Evolutionary conservation across 2,888 invertebrate species (phyloP).

Genomic region (Pyrrhia umbra): DNA sequence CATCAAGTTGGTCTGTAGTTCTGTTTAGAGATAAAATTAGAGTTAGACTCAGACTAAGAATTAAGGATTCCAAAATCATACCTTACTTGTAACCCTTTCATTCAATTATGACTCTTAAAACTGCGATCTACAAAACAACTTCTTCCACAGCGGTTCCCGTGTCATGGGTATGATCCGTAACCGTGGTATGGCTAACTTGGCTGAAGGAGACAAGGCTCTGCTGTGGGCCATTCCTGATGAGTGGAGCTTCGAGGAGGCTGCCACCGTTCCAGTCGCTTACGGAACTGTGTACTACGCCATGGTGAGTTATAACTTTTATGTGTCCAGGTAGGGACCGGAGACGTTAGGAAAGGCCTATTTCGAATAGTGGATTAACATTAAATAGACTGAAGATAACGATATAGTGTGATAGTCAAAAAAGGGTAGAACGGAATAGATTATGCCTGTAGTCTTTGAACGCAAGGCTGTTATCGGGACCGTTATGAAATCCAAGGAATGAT

Average conservation of each 20-base stretch:
- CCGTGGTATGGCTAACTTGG: constrained; percentile 91
- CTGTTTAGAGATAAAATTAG: too few relatives aligned
- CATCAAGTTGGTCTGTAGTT: too few relatives aligned
- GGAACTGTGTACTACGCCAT: constrained; percentile 91
- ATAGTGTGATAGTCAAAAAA: background rate
- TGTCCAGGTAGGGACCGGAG: too few relatives aligned
- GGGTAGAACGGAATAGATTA: too few relatives aligned
- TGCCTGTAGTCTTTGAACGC: too few relatives aligned
- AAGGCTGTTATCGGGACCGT: too few relatives aligned
- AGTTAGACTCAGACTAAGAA: too few relatives aligned
- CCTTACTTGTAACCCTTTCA: background rate
- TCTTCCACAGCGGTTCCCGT: constrained; percentile 86
- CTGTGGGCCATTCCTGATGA: constrained; percentile 93
- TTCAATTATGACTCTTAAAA: background rate
- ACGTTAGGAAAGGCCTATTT: too few relatives aligned
- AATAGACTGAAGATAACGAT: too few relatives aligned
- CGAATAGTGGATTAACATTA: too few relatives aligned
- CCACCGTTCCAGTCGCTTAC: constrained; percentile 95
- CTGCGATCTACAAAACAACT: background rate
- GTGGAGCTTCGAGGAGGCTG: constrained; percentile 94
- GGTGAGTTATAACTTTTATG: constrained; percentile 78
- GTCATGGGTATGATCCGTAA: constrained; percentile 92
- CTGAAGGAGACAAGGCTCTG: constrained; percentile 88
- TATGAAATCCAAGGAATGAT: too few relatives aligned
- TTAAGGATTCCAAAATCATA: too few relatives aligned